A percentile compares a stretch with the other conserved stretches of the same genome.
Evolutionary conservation across 2,888 invertebrate species (phyloP).

Genomic region (Eupithecia inturbata): DNA sequence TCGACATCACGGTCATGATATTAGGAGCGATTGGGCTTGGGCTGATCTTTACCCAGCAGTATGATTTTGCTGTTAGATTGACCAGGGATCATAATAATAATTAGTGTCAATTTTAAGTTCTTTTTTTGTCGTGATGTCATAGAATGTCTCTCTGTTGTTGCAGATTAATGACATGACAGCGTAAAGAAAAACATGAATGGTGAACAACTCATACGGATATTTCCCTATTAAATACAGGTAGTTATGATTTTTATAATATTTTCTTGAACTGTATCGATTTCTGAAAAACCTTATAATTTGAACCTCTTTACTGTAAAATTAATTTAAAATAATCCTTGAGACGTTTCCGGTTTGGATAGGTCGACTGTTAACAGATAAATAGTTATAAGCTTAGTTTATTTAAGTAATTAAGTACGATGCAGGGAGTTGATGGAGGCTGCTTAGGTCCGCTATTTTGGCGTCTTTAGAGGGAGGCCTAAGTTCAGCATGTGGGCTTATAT

Average conservation of each 20-base stretch:
- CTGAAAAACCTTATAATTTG: background rate
- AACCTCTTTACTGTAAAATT: background rate
- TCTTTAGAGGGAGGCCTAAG: background rate
- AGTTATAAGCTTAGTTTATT: constrained; percentile 21
- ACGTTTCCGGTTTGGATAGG: constrained; percentile 12
- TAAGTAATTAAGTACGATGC: constrained; percentile 14
- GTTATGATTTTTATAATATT: constrained; percentile 8
- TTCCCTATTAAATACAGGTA: constrained; percentile 24
- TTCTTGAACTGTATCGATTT: constrained; percentile 13
- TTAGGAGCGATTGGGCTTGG: background rate
- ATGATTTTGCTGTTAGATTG: too few relatives aligned
- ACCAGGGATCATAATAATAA: background rate
- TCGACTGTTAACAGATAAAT: background rate
- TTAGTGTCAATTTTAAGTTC: background rate
- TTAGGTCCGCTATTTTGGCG: background rate
- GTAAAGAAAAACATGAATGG: background rate
- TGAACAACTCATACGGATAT: background rate
- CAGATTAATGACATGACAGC: constrained; percentile 44
- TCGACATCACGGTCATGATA: background rate
- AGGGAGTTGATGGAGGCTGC: background rate
- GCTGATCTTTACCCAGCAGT: background rate
- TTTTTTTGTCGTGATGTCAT: constrained; percentile 39
- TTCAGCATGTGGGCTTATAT: background rate
- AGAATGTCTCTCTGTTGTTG: constrained; percentile 59
- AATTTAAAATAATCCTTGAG: too few relatives aligned